Conservation (phyloP, 2,888 invertebrate genomes). For the Drosophila putrida region DNA sequence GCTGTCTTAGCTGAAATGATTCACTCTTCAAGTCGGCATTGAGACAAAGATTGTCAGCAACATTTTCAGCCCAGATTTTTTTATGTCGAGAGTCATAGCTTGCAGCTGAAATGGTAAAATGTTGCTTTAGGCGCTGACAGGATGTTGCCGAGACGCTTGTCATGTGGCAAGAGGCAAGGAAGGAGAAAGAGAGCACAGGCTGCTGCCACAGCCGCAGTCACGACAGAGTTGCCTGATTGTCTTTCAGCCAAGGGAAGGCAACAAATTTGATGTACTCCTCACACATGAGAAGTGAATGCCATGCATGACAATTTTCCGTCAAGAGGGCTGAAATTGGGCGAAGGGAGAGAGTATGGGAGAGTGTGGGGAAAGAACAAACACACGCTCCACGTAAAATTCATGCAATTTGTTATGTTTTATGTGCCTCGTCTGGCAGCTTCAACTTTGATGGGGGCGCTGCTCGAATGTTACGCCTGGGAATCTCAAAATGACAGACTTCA, state of each 20-base stretch:
- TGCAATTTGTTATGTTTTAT: conserved; percentile 83
- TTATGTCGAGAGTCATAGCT: conserved; percentile 22
- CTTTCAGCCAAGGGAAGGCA: conserved; percentile 53
- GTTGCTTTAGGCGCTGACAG: conserved; percentile 49
- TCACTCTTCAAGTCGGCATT: conserved; percentile 1
- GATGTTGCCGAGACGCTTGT: conserved; percentile 55
- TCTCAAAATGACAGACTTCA: conserved; percentile 83
- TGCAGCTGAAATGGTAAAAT: conserved; percentile 35
- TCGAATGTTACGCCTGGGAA: conserved; percentile 77
- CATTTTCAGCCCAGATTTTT: conserved; percentile 19
- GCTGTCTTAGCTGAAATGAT: conserved; percentile 9
- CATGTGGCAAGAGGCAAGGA: conserved; percentile 18
- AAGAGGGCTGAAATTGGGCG: not conserved
- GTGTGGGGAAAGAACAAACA: conserved; percentile 21
- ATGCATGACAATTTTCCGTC: conserved; percentile 74
- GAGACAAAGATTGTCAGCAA: conserved; percentile 16
- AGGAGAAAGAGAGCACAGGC: not conserved
- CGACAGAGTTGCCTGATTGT: conserved; percentile 63
- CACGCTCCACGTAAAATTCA: conserved; percentile 77
- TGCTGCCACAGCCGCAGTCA: conserved; percentile 8
- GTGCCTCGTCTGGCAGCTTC: conserved; percentile 52
- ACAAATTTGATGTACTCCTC: conserved; percentile 65
- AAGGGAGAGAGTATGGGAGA: not conserved
- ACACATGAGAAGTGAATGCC: conserved; percentile 55
- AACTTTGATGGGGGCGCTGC: conserved; percentile 42